Percentiles rank a stretch among this genome's conserved stretches.
Evolutionary conservation across 2,113 vertebrate genomes (phyloP).

Genomic region (Neogale vison): DNA sequence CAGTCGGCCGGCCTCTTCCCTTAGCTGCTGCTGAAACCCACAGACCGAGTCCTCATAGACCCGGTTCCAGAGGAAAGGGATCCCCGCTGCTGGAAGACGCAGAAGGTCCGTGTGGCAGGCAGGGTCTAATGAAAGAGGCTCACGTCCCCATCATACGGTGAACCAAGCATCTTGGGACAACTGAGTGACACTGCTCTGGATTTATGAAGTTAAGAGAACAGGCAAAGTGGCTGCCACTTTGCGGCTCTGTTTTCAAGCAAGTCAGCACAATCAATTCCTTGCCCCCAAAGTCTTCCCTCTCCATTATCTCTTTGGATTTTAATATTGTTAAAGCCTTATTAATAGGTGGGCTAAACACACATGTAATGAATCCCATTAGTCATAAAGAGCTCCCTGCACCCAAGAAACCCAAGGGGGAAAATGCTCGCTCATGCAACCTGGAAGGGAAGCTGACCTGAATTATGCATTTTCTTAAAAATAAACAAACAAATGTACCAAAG

Average conservation of each 20-base stretch:
- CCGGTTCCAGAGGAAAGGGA: not conserved
- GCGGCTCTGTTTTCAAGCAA: not conserved
- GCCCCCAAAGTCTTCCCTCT: not conserved
- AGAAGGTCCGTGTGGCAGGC: fast-evolving
- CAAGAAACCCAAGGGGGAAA: not conserved
- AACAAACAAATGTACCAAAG: not conserved
- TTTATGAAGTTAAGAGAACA: not conserved
- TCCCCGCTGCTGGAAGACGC: not conserved
- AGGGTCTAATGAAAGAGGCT: not conserved
- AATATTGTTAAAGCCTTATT: slow-evolving; percentile 48
- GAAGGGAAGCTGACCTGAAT: not conserved
- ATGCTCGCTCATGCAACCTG: not conserved
- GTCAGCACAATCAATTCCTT: not conserved
- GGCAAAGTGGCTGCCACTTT: not conserved
- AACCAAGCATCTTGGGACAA: not conserved
- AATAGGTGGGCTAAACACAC: not conserved
- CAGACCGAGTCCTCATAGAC: slow-evolving; percentile 25
- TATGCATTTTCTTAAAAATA: not conserved
- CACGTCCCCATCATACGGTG: not conserved
- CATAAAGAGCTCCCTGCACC: not conserved
- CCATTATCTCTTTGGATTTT: slow-evolving; percentile 31
- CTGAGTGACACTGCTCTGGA: not conserved
- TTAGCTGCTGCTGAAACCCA: slow-evolving; percentile 44
- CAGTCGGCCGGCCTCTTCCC: not conserved
- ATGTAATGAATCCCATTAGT: slow-evolving; percentile 47